These are phyloP conservation scores for Meloidogyne chitwoodi DNA, from an alignment of 1,140 invertebrate species.

Conservation along the genomic window DNA sequence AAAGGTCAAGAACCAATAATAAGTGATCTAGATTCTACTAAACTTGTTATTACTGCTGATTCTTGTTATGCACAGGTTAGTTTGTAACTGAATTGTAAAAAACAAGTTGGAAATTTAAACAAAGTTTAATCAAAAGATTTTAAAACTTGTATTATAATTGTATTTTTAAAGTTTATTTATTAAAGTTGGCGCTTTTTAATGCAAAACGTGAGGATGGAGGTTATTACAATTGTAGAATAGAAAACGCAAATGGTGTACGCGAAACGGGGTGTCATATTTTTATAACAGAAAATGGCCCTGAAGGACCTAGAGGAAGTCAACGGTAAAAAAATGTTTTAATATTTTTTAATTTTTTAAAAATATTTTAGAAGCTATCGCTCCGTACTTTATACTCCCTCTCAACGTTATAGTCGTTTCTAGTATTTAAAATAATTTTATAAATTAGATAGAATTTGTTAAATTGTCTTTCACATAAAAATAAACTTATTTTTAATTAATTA, in stretches of 20 bases:
- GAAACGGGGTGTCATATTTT: constrained; percentile 37
- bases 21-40: neutral
- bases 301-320: neutral
- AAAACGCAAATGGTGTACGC: constrained; percentile 33
- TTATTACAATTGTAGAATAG: constrained; percentile 40
- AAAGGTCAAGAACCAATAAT: constrained; percentile 34
- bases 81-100: neutral
- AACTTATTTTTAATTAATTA: neutral
- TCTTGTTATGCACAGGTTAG: constrained; percentile 26
- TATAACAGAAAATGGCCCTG: constrained; percentile 27
- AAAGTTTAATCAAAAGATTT: neutral
- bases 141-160: neutral
- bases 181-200: constrained; percentile 37
- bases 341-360: neutral
- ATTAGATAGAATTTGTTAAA: neutral
- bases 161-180: neutral
- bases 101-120: neutral
- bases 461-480: neutral
- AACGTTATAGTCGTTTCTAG: constrained; percentile 32
- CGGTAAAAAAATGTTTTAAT: neutral
- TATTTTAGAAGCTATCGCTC: constrained; percentile 34
- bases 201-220: constrained; percentile 34
- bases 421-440: neutral
- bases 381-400: constrained; percentile 29
- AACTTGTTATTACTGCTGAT: constrained; percentile 16